Evolutionary conservation across 2,797 vertebrate genomes (phyloP).

Genomic region (Meriones psammophilus): DNA sequence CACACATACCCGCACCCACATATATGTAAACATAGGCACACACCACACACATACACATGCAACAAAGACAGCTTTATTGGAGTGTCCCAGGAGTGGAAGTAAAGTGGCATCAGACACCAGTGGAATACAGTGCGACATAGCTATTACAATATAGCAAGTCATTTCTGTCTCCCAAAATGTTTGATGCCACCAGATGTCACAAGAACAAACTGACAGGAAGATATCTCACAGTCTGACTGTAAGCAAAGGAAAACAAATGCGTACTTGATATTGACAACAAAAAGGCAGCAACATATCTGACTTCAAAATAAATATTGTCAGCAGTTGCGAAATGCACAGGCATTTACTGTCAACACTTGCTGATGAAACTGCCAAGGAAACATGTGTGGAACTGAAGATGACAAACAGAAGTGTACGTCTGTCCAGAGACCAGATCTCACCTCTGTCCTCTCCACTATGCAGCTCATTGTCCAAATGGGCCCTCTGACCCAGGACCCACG

Average conservation of each 20-base stretch:
- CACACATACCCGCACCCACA: background rate
- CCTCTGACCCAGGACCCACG: background rate
- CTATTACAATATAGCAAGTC: background rate
- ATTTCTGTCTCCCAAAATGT: conserved; percentile 45
- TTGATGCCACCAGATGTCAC: conserved; percentile 34
- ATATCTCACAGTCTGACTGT: background rate
- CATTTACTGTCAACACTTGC: background rate
- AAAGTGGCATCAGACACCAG: background rate
- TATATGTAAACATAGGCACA: no score
- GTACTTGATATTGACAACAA: conserved; percentile 8
- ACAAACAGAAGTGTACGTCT: conserved; percentile 8
- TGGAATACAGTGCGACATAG: background rate
- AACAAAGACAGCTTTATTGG: background rate
- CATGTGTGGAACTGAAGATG: background rate
- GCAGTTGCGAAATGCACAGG: conserved; percentile 60
- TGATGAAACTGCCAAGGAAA: conserved; percentile 48
- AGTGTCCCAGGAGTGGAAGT: background rate
- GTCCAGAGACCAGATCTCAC: background rate
- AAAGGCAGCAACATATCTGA: conserved; percentile 27
- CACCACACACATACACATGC: background rate
- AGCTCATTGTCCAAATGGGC: background rate
- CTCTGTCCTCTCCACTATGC: background rate
- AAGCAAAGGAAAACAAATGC: conserved; percentile 64
- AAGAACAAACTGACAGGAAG: conserved; percentile 23
- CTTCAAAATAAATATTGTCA: conserved; percentile 68